These are phyloP conservation scores for Neomicropteryx cornuta DNA, from an alignment of 1,140 invertebrate species.

Conservation along the genomic window DNA sequence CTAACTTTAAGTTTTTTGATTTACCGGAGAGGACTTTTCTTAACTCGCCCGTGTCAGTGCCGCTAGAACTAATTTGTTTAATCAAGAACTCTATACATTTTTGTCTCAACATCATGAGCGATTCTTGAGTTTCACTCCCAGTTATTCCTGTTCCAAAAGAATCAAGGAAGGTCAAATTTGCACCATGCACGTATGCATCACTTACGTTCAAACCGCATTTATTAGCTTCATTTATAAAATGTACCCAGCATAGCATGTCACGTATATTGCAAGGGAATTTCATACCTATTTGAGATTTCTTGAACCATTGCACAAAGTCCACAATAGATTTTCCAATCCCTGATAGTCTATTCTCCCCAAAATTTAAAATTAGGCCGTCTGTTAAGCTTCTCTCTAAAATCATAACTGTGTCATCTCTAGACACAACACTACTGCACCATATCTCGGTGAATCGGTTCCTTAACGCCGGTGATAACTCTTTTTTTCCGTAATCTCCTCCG, in stretches of 20 bases:
- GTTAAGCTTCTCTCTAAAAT: conserved; percentile 75
- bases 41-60: conserved; percentile 21
- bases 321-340: conserved; percentile 59
- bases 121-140: conserved; percentile 43
- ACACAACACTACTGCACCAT: conserved; percentile 78
- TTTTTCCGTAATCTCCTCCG: conserved; percentile 98
- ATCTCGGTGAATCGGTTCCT: conserved; percentile 98
- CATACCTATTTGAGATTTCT: conserved; percentile 59
- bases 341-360: conserved; percentile 42
- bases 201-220: conserved; percentile 37
- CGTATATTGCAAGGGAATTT: conserved; percentile 80
- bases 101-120: conserved; percentile 38
- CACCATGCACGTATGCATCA: conserved; percentile 77
- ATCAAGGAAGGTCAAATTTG: conserved; percentile 84
- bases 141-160: conserved; percentile 67
- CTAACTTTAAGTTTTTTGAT: conserved; percentile 20
- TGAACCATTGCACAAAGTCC: conserved; percentile 73
- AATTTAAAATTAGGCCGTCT: conserved; percentile 35
- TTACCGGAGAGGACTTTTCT: conserved; percentile 24
- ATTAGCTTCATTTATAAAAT: conserved; percentile 72
- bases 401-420: conserved; percentile 57
- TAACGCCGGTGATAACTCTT: conserved; percentile 95
- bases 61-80: conserved; percentile 32
- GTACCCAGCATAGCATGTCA: conserved; percentile 87
- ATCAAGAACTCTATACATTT: conserved; percentile 40